Evolutionary conservation across 2,888 invertebrate genomes (phyloP), one percentile per base, ranked within the genome.

Genomic region (Anthrax anthrax): DNA sequence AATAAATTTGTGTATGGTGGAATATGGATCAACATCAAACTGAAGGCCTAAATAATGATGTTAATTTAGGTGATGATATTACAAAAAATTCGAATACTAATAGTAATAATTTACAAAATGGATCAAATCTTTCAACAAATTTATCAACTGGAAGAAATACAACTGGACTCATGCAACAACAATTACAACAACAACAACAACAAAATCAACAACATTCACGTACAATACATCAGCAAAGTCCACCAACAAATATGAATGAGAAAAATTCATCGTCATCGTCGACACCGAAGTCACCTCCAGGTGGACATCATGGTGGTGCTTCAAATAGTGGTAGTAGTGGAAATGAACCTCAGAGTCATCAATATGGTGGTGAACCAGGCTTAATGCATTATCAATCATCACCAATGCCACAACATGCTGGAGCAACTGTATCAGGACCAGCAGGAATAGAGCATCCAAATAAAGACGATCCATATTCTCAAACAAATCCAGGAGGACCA

Each of bases 391-490:
- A 51, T 37, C 49, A 48, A 18, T 49, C 48, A 12, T 53, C 53
- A 32, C 53, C 55, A 42, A 56, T 54, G 43, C 59, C 57, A 43
- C 56, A 57, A 34, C 62, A 61, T 41, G 57, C 57, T 39, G 51
- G 56, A n/a, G 59, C 29, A 34, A 39, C 57, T 41, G 63, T 64
- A 47, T 62, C 61, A 57, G 55, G 60, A 19, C n/a, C n/a, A n/a
- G 57, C 57, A 39, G 51, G 56, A n/a, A 58, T 19, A 37, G 56
- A 60, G 3, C 65, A 67, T 44, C 50, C 48, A 54, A 67, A 67
- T 50, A 67, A 67, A 44, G 51, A 51, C 18, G 54, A 56, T 47
- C 47, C 54, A 14, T 67, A 67, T 49, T 62, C 64, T 45, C 56
- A 53, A 47, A 53, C 57, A 17, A 58, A 57, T 49, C 43, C 42